These are phyloP conservation scores for Phallusia fumigata DNA, from an alignment of 23 tunicate species.

Conservation along the genomic window DNA sequence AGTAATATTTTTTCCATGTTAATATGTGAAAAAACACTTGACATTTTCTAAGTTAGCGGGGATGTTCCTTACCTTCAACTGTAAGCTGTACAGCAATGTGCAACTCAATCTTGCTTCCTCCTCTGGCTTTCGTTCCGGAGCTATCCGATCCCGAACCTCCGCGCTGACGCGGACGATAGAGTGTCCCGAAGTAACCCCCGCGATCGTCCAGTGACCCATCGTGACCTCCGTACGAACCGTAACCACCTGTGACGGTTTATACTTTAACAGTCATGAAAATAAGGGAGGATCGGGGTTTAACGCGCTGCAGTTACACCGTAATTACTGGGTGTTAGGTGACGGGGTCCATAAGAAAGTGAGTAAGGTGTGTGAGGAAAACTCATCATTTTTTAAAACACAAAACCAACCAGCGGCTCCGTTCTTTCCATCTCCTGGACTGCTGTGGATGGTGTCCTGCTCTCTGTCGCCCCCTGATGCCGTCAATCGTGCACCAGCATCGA, in stretches of 20 bases:
- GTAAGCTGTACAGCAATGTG: background rate
- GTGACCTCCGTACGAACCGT: slow-evolving; percentile 27
- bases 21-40: too few relatives aligned
- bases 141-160: slow-evolving; percentile 27
- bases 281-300: too few relatives aligned
- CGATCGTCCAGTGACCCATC: background rate
- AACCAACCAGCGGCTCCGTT: slow-evolving; percentile 24
- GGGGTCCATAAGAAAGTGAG: too few relatives aligned
- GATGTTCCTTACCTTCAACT: slow-evolving; percentile 21
- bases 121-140: slow-evolving; percentile 3
- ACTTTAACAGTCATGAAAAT: too few relatives aligned
- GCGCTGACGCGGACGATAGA: background rate
- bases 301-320: too few relatives aligned
- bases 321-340: too few relatives aligned
- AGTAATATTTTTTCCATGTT: too few relatives aligned
- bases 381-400: too few relatives aligned
- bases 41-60: background rate
- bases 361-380: too few relatives aligned
- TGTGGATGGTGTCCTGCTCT: slow-evolving; percentile 6
- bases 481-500: slow-evolving; percentile 30
- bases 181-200: slow-evolving; percentile 18
- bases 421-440: slow-evolving; percentile 1
- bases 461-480: slow-evolving; percentile 21
- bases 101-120: slow-evolving; percentile 23
- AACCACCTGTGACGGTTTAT: slow-evolving; percentile 5